Evolutionary conservation across 2,888 invertebrate genomes (phyloP).

Genomic region (Geotrupes spiniger): DNA sequence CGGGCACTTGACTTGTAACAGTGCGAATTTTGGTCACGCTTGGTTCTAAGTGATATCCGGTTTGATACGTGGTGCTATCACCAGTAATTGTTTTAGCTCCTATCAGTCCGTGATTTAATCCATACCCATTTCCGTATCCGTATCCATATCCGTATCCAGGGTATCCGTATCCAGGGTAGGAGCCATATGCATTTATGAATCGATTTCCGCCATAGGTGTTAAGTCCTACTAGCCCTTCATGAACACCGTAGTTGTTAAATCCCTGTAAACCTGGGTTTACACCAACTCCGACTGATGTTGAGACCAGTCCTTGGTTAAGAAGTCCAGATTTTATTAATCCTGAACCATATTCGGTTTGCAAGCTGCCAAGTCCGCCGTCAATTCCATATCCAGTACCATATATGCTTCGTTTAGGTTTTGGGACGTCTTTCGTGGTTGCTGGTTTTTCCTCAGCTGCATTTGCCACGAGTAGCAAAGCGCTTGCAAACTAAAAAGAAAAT

Average conservation of each 20-base stretch:
- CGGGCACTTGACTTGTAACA: constrained; percentile 27
- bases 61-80: too few relatives aligned
- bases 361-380: constrained; percentile 5
- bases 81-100: too few relatives aligned
- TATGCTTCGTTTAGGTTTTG: constrained; percentile 18
- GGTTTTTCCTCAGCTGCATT: not conserved
- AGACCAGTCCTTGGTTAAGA: constrained; percentile 2
- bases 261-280: not conserved
- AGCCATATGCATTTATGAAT: too few relatives aligned
- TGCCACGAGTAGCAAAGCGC: not conserved
- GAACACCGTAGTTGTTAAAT: not conserved
- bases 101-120: too few relatives aligned
- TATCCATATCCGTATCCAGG: too few relatives aligned
- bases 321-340: not conserved
- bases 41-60: not conserved
- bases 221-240: not conserved
- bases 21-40: constrained; percentile 9
- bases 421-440: not conserved
- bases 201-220: too few relatives aligned
- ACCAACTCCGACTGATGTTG: not conserved
- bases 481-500: not conserved
- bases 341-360: not conserved
- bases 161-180: too few relatives aligned
- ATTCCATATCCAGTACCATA: constrained; percentile 4
- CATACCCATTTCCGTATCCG: too few relatives aligned